Conservation (phyloP, 1,140 invertebrate species). For the Drosophila lacteicornis region DNA sequence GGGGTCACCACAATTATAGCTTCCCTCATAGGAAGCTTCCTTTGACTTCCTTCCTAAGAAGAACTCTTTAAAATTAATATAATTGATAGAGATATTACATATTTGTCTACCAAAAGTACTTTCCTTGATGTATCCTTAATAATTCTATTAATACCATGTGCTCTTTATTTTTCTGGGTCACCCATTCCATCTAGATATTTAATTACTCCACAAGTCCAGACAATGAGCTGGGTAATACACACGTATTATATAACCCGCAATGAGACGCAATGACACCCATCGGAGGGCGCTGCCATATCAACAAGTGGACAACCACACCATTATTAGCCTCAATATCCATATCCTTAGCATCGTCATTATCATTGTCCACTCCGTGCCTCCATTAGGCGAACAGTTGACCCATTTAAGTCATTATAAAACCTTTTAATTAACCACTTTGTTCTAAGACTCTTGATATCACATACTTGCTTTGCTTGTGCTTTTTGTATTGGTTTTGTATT, state of each 20-base stretch:
- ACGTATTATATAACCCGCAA: conserved; percentile 45
- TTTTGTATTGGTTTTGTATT: not conserved
- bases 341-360: no score
- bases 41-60: not conserved
- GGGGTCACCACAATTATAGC: not conserved
- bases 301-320: conserved; percentile 49
- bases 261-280: conserved; percentile 38
- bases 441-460: not conserved
- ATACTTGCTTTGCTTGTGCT: not conserved
- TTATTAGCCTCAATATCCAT: not conserved
- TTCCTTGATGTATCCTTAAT: no score
- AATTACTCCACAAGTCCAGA: not conserved
- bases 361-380: no score
- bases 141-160: no score
- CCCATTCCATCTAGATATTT: not conserved
- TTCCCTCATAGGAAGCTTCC: not conserved
- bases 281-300: conserved; percentile 62
- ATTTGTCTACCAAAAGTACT: no score
- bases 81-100: not conserved
- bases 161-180: not conserved
- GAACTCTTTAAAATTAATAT: not conserved
- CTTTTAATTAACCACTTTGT: conserved; percentile 63
- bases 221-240: conserved; percentile 3
- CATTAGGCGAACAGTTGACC: conserved; percentile 40
- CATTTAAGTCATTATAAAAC: conserved; percentile 60